Evolutionary conservation across 2,113 vertebrate species (phyloP), one percentile per base, ranked within the genome.

Genomic region (Parus major): DNA sequence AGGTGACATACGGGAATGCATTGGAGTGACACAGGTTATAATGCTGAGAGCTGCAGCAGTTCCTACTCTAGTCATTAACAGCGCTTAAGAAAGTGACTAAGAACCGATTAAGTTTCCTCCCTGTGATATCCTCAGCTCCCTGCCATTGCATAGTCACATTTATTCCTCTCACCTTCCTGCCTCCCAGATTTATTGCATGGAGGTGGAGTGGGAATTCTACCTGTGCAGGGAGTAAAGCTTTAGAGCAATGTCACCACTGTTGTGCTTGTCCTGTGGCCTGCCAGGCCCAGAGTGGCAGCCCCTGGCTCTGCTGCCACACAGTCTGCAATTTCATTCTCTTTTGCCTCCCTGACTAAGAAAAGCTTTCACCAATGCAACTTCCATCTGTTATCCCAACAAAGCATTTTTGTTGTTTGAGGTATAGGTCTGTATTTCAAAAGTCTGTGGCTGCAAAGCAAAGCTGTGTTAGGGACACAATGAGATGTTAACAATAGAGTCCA

Each of bases 181-280:
- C 53, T 71, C 44, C 12, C 31, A 8, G 50, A 36, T 19, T 25
- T n/a, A 42, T 31, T 73, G 31, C 24, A 15, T 12, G 33, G 27
- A 73, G 8, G 21, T 79, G 10, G 23, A 35, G 49, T 73, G 31
- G 41, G 33, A 81, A 75, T 70, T 86, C 17, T 56, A 1, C 4
- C 47, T 35, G 13, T 20, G 15, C 36, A 39, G 15, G 31, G 15
- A 42, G 10, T 39, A 82, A 82, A 57, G 7, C 28, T 27, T 3
- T 31, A 76, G 47, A 29, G 36, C 53, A 36, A 4, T 1, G 1
- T 33, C 41, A 47, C 12, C 28, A 9, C 4, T 0, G 4, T 2
- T 23, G 16, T 53, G 9, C 36, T 70, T 41, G 21, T 14, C 49
- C 39, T 36, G 35, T 16, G 10, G 15, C 31, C 44, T 55, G 36